A percentile compares a stretch with the other conserved stretches of the same genome.
Conservation (phyloP, 1,140 invertebrate genomes). For the Drosophila ambigua region DNA sequence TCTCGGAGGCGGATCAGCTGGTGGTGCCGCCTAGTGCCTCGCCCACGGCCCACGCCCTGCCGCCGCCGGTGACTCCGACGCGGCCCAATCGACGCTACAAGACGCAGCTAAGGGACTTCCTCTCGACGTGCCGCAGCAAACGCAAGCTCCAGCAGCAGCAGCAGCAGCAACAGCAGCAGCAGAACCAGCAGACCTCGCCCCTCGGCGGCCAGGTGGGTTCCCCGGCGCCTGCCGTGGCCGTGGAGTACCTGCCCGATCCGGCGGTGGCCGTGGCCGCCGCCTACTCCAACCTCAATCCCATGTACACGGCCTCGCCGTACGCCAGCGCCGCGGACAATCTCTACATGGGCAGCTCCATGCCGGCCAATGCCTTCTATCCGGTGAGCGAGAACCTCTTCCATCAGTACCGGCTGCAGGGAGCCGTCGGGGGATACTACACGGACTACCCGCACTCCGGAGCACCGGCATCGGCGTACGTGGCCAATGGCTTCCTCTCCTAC, state of each 20-base stretch:
- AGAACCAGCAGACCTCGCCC: constrained; percentile 83
- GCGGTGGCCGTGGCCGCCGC: constrained; percentile 89
- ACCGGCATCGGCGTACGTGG: constrained; percentile 86
- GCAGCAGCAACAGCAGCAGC: constrained; percentile 85
- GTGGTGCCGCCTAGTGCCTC: constrained; percentile 86
- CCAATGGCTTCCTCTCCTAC: constrained; percentile 89
- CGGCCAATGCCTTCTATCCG: constrained; percentile 89
- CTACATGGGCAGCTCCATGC: constrained; percentile 87
- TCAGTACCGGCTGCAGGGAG: constrained; percentile 90
- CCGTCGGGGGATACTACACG: constrained; percentile 88
- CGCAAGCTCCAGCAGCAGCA: constrained; percentile 88
- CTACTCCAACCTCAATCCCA: constrained; percentile 92
- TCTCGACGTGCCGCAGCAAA: constrained; percentile 95
- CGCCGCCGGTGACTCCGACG: constrained; percentile 87
- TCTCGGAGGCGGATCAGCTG: constrained; percentile 93
- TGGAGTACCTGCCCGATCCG: constrained; percentile 88
- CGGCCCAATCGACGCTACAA: constrained; percentile 94
- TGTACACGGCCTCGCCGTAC: constrained; percentile 87
- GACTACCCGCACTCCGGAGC: constrained; percentile 87
- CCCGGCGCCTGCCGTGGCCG: constrained; percentile 85
- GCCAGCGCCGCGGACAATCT: constrained; percentile 87
- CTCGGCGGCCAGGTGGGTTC: constrained; percentile 84
- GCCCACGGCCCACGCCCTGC: constrained; percentile 81
- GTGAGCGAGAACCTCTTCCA: constrained; percentile 93
- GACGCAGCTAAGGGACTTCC: constrained; percentile 95